phyloP scores from a whole-genome alignment of 2,797 vertebrate species.

The Ctenopoma multispine region DNA sequence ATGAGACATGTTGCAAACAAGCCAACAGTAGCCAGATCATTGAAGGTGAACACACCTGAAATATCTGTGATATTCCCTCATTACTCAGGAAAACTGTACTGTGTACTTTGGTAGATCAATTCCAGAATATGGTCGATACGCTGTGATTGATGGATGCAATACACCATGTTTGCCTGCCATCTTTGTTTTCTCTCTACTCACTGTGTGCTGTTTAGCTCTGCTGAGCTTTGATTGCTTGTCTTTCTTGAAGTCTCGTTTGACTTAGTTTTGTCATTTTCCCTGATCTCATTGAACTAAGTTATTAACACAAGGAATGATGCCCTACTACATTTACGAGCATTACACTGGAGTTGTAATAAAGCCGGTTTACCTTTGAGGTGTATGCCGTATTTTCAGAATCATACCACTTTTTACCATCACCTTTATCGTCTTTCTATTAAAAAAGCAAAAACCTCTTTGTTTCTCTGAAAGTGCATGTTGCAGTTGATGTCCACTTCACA shows the following conservation, averaged over 20 bases:
- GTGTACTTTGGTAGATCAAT: neutral
- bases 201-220: too few species aligned
- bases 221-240: neutral
- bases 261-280: too few species aligned
- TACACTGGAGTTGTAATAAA: neutral
- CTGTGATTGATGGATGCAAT: conserved; percentile 31
- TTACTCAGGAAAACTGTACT: neutral
- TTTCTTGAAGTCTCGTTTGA: neutral
- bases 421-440: neutral
- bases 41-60: neutral
- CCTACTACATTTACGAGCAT: neutral
- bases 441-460: neutral
- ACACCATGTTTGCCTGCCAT: conserved; percentile 15
- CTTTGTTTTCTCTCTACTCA: conserved; percentile 29
- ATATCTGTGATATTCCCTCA: conserved; percentile 11
- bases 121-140: conserved; percentile 13
- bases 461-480: neutral
- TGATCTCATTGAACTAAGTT: neutral
- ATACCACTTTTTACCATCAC: neutral
- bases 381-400: neutral
- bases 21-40: conserved; percentile 1
- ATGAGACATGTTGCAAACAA: conserved; percentile 11
- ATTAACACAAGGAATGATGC: neutral
- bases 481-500: conserved; percentile 22
- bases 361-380: neutral